Evolutionary conservation across 2,797 vertebrate genomes (phyloP).

Genomic region (Aotus griseimembra): DNA sequence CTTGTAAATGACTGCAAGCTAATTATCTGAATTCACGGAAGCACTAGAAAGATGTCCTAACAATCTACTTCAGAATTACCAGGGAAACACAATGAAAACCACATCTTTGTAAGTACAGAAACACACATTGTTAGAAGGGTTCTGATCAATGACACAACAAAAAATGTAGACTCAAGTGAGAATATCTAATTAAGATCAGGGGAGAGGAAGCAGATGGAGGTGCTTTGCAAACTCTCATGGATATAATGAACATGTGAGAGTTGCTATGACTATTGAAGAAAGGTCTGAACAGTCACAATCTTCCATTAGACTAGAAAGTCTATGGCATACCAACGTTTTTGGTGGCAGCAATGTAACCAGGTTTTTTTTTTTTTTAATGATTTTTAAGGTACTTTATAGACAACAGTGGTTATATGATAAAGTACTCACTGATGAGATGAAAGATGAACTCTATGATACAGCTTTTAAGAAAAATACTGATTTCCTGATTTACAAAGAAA

Average conservation of each 20-base stretch:
- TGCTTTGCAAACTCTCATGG: background rate
- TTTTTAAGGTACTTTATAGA: background rate
- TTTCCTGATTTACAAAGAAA: background rate
- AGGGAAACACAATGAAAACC: background rate
- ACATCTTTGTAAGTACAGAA: background rate
- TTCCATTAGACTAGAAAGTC: background rate
- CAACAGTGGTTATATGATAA: background rate
- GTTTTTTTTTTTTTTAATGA: background rate
- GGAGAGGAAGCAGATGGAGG: background rate
- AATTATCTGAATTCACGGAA: background rate
- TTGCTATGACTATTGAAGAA: background rate
- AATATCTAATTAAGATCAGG: background rate
- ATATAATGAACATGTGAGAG: background rate
- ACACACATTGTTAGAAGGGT: background rate
- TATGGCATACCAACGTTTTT: background rate
- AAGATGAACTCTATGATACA: background rate
- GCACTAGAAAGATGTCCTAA: background rate
- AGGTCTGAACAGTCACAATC: background rate
- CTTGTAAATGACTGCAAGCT: background rate
- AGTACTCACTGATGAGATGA: background rate
- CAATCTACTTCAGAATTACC: conserved; percentile 33
- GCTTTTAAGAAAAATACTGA: background rate
- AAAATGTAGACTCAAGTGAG: background rate
- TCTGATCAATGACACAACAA: background rate
- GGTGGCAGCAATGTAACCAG: background rate